phyloP scores from a whole-genome alignment of 1,140 invertebrate species.

The Lepidostoma basale region DNA sequence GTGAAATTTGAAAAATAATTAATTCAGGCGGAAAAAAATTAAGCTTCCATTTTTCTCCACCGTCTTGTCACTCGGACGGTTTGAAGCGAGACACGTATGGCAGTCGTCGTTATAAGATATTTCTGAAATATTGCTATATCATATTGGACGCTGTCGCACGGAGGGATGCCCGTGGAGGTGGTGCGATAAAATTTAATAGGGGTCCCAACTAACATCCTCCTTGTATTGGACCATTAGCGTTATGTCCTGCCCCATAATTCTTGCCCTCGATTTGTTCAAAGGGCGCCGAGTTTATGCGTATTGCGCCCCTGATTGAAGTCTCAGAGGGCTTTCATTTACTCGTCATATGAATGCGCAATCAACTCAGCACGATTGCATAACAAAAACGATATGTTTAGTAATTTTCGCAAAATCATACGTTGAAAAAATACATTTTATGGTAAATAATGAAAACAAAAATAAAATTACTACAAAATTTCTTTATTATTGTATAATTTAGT shows the following conservation, averaged over 20 bases:
- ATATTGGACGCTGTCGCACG: slow-evolving; percentile 43
- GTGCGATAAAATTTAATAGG: slow-evolving; percentile 47
- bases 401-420: too few species aligned
- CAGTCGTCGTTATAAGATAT: slow-evolving; percentile 47
- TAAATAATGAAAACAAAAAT: too few species aligned
- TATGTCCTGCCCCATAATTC: slow-evolving; percentile 43
- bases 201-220: slow-evolving; percentile 42
- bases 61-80: slow-evolving; percentile 2
- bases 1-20: too few species aligned
- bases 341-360: too few species aligned
- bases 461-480: too few species aligned
- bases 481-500: too few species aligned
- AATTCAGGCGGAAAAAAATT: neutral
- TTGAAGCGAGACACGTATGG: slow-evolving; percentile 42
- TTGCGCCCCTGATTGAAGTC: too few species aligned
- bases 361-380: too few species aligned
- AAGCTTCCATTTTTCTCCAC: neutral
- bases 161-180: slow-evolving; percentile 41
- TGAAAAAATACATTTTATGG: too few species aligned
- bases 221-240: slow-evolving; percentile 46
- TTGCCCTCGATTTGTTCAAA: slow-evolving; percentile 44
- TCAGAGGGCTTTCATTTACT: too few species aligned
- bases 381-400: too few species aligned
- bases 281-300: too few species aligned
- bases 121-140: slow-evolving; percentile 48